Conservation (phyloP, 1,140 invertebrate species). For the Cecropterus lyciades region DNA sequence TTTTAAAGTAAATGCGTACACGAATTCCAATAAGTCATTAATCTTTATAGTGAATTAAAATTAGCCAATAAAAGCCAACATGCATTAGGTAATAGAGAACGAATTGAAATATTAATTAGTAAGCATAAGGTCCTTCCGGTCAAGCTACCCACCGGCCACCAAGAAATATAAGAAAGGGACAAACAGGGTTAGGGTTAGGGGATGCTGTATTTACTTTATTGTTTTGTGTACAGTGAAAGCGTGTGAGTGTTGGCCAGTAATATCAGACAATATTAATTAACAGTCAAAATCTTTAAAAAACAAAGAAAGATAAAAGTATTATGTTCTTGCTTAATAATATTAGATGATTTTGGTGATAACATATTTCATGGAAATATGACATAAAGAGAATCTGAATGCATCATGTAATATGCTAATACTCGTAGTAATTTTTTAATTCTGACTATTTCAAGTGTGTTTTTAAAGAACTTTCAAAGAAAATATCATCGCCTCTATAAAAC, state of each 20-base stretch:
- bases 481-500: too few species aligned
- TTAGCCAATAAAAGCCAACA: constrained; percentile 70
- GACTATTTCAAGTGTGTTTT: too few species aligned
- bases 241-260: constrained; percentile 6
- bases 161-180: constrained; percentile 38
- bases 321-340: too few species aligned
- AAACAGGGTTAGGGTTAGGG: constrained; percentile 29
- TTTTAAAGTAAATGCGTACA: constrained; percentile 14
- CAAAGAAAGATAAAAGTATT: too few species aligned
- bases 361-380: too few species aligned
- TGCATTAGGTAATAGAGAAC: constrained; percentile 59
- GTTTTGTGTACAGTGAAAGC: constrained; percentile 19
- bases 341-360: too few species aligned
- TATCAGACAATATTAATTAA: background rate
- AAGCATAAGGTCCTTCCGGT: constrained; percentile 63
- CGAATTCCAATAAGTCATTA: constrained; percentile 34
- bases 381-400: too few species aligned
- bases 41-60: constrained; percentile 40
- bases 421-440: too few species aligned
- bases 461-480: too few species aligned
- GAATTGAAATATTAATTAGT: constrained; percentile 55
- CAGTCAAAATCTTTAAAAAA: too few species aligned
- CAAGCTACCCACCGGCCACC: constrained; percentile 68
- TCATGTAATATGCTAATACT: too few species aligned
- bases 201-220: constrained; percentile 21